These are phyloP conservation scores for Anableps anableps DNA, from an alignment of 2,797 vertebrate species.

Conservation along the genomic window DNA sequence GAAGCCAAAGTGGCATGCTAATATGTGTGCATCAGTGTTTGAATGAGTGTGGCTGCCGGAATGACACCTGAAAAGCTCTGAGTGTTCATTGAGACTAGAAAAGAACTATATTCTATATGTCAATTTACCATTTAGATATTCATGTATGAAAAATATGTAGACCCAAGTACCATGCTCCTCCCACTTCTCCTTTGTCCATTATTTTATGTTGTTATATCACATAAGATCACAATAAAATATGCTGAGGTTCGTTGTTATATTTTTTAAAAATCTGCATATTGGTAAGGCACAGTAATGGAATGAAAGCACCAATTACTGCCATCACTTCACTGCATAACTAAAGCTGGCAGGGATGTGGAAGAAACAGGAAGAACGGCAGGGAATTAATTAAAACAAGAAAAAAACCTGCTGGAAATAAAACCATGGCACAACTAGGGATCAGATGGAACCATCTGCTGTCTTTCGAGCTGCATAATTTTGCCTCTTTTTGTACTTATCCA, in stretches of 20 bases:
- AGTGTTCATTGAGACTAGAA: neutral
- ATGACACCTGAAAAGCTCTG: neutral
- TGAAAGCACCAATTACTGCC: slow-evolving; percentile 15
- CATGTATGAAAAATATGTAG: neutral
- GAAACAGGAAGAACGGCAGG: slow-evolving; percentile 35
- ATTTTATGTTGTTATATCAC: neutral
- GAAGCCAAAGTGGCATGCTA: neutral
- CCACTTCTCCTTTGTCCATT: neutral
- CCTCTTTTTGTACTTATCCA: neutral
- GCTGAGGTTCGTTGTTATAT: neutral
- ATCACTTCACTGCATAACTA: slow-evolving; percentile 22
- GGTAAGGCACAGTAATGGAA: neutral
- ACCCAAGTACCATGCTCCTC: neutral
- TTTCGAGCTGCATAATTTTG: neutral
- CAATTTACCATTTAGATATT: neutral
- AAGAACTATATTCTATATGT: neutral
- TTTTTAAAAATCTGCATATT: neutral
- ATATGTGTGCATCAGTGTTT: neutral
- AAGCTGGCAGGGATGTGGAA: slow-evolving; percentile 3
- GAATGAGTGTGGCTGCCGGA: neutral
- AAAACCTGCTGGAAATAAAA: slow-evolving; percentile 15
- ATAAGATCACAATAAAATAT: neutral
- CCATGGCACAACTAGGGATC: slow-evolving; percentile 11
- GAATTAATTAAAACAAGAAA: slow-evolving; percentile 48
- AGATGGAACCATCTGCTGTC: neutral